These are phyloP conservation scores for Scaptomyza pallida DNA, from an alignment of 1,140 invertebrate genomes.

Conservation along the genomic window DNA sequence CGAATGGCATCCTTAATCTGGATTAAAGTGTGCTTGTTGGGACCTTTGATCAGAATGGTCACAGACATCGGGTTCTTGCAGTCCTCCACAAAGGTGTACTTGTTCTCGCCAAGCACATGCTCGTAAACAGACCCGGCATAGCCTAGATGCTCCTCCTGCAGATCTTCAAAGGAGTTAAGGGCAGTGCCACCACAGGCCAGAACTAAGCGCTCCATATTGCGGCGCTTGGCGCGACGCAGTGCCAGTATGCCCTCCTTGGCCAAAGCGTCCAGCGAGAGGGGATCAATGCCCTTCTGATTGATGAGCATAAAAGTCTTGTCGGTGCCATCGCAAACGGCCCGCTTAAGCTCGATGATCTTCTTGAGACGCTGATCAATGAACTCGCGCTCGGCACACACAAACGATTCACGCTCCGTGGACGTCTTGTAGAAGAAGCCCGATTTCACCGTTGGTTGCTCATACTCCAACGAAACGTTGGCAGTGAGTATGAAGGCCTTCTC, in stretches of 20 bases:
- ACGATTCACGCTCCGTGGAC: constrained; percentile 97
- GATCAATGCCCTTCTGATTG: constrained; percentile 99
- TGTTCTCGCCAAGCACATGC: constrained; percentile 98
- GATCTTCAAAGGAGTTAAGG: constrained; percentile 98
- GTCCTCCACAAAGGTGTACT: constrained; percentile 98
- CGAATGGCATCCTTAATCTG: constrained; percentile 99
- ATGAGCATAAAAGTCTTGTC: constrained; percentile 97
- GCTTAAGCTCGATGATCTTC: constrained; percentile 98
- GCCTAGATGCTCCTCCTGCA: constrained; percentile 94
- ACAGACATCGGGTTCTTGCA: constrained; percentile 98
- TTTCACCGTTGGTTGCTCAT: constrained; percentile 99
- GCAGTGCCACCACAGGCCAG: constrained; percentile 98
- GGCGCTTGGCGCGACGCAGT: constrained; percentile 96
- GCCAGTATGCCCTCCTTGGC: constrained; percentile 98
- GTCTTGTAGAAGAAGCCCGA: constrained; percentile 99
- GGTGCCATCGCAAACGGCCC: constrained; percentile 94
- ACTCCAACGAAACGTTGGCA: constrained; percentile 99
- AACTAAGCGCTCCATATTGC: constrained; percentile 99
- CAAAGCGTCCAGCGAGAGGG: constrained; percentile 96
- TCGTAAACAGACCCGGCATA: constrained; percentile 98
- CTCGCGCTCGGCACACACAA: constrained; percentile 96
- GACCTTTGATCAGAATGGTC: constrained; percentile 97
- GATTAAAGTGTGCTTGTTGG: constrained; percentile 96
- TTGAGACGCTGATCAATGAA: constrained; percentile 98
- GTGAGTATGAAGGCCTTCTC: constrained; percentile 98